Evolutionary conservation across 2,888 invertebrate genomes (phyloP).

Genomic region (Euplexia lucipara): DNA sequence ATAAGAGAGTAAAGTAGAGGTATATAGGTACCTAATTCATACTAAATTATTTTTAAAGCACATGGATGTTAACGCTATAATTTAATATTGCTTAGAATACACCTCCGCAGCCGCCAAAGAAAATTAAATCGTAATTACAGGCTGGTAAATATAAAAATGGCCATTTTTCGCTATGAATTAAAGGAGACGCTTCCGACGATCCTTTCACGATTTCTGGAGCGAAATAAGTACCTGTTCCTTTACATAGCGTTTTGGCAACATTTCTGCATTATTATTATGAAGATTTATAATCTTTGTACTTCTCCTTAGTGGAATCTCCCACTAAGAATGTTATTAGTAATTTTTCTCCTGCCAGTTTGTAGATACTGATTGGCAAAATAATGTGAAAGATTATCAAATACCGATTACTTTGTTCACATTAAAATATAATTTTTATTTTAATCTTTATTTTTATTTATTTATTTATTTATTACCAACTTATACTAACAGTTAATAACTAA

Average conservation of each 20-base stretch:
- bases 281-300: conserved; percentile 34
- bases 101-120: conserved; percentile 47
- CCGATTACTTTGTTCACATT: no score
- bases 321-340: neutral
- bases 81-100: conserved; percentile 22
- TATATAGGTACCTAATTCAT: neutral
- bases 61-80: neutral
- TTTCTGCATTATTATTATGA: conserved; percentile 32
- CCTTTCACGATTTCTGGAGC: conserved; percentile 73
- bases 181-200: conserved; percentile 75
- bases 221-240: conserved; percentile 72
- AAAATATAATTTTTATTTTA: no score
- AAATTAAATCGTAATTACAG: conserved; percentile 71
- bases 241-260: conserved; percentile 34
- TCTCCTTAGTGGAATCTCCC: conserved; percentile 20
- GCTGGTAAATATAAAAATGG: conserved; percentile 66
- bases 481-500: no score
- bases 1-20: no score
- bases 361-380: no score
- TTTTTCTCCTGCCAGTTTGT: no score
- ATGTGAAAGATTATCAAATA: no score
- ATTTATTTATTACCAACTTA: no score
- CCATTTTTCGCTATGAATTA: conserved; percentile 72
- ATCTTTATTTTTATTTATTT: no score
- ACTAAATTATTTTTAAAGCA: neutral